These are phyloP conservation scores for Brenthis hecate DNA, from an alignment of 2,888 invertebrate species.

Conservation along the genomic window DNA sequence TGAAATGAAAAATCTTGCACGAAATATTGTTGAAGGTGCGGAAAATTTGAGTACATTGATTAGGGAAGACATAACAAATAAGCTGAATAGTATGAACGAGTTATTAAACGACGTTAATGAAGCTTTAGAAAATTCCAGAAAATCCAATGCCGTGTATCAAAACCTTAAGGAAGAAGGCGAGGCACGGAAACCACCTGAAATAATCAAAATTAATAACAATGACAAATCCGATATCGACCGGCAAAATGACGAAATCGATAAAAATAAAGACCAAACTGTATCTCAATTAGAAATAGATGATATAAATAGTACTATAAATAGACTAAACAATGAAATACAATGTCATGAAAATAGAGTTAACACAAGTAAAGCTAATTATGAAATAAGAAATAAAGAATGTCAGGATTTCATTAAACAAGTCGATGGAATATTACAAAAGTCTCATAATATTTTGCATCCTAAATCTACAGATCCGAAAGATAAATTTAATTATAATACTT, in stretches of 20 bases:
- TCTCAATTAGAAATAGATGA: slow-evolving; percentile 63
- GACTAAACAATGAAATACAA: slow-evolving; percentile 64
- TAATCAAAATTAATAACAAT: slow-evolving; percentile 13
- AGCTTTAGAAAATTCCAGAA: slow-evolving; percentile 69
- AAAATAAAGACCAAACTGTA: slow-evolving; percentile 42
- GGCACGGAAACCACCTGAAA: slow-evolving; percentile 40
- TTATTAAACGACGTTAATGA: slow-evolving; percentile 72
- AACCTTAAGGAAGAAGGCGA: slow-evolving; percentile 62
- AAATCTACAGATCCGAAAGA: slow-evolving; percentile 25
- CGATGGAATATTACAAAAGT: slow-evolving; percentile 65
- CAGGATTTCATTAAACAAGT: slow-evolving; percentile 71
- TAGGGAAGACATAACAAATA: slow-evolving; percentile 74
- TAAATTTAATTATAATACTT: slow-evolving; percentile 41
- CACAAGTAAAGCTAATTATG: slow-evolving; percentile 61
- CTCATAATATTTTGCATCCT: slow-evolving; percentile 67
- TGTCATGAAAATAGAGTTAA: slow-evolving; percentile 68
- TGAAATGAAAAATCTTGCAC: slow-evolving; percentile 70
- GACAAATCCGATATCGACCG: not conserved
- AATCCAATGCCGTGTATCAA: slow-evolving; percentile 66
- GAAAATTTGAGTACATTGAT: slow-evolving; percentile 73
- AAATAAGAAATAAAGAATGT: slow-evolving; percentile 66
- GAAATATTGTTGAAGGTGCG: slow-evolving; percentile 71
- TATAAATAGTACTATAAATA: slow-evolving; percentile 66
- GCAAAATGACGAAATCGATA: not conserved
- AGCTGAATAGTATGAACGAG: slow-evolving; percentile 76